Percentiles rank a stretch among this genome's conserved stretches.
These are phyloP conservation scores for Romanogobio albipinnatus DNA, from an alignment of 2,113 vertebrate species.

Conservation along the genomic window DNA sequence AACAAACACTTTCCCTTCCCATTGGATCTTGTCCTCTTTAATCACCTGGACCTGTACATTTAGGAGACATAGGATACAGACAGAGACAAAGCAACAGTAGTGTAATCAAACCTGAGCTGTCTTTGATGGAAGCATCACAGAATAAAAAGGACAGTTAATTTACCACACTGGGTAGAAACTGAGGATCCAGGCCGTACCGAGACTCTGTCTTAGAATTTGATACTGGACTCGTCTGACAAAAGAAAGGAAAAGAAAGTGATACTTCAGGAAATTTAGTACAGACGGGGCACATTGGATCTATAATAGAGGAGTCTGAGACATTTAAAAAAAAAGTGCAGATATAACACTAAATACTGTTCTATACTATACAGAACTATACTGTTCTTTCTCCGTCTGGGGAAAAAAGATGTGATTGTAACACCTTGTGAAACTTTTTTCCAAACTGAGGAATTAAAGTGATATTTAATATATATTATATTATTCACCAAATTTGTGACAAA, in stretches of 20 bases:
- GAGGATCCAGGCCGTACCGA: conserved; percentile 77
- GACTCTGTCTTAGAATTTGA: conserved; percentile 66
- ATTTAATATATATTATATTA: too few species aligned
- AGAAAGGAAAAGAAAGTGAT: neutral
- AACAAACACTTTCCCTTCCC: conserved; percentile 73
- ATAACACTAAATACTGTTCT: neutral
- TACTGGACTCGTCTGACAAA: conserved; percentile 51
- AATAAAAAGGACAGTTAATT: conserved; percentile 6
- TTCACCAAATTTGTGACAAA: neutral
- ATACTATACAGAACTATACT: too few species aligned
- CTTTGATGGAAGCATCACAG: neutral
- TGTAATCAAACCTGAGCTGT: neutral
- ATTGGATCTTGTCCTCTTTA: conserved; percentile 71
- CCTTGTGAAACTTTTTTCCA: neutral
- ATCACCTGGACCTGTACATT: conserved; percentile 72
- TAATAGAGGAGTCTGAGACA: neutral
- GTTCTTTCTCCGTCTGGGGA: neutral
- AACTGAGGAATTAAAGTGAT: neutral
- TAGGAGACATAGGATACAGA: conserved; percentile 9
- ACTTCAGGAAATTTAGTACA: neutral
- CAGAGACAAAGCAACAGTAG: neutral
- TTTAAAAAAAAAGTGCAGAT: neutral
- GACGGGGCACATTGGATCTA: neutral
- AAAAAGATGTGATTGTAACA: neutral
- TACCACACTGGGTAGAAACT: conserved; percentile 76